Conservation (phyloP, 2,888 invertebrate species). For the Candidula unifasciata region DNA sequence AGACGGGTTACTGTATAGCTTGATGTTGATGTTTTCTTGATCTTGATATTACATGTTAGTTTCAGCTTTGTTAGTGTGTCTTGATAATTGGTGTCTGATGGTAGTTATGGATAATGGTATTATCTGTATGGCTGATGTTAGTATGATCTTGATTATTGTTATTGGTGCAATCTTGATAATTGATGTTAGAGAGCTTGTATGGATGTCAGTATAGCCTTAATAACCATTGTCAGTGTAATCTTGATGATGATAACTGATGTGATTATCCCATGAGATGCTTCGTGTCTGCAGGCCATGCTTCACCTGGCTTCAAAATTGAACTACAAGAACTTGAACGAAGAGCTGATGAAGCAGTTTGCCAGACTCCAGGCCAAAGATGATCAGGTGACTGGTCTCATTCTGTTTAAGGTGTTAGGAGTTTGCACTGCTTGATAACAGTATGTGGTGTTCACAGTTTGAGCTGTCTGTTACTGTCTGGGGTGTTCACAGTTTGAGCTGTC, state of each 20-base stretch:
- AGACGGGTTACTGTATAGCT: no score
- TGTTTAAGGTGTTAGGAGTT: no score
- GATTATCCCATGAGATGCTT: not conserved
- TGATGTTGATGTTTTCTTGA: not conserved
- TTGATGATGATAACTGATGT: not conserved
- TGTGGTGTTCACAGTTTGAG: no score
- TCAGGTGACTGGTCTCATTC: constrained; percentile 82
- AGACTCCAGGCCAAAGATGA: constrained; percentile 95
- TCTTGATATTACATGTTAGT: not conserved
- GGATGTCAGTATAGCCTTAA: no score
- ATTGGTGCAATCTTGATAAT: no score
- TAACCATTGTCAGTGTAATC: not conserved
- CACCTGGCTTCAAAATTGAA: constrained; percentile 96
- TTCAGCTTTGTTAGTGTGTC: no score
- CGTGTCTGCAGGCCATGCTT: constrained; percentile 86
- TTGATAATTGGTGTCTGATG: not conserved
- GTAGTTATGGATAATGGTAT: not conserved
- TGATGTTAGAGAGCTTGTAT: no score
- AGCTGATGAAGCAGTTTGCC: constrained; percentile 96
- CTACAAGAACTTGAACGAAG: constrained; percentile 97
- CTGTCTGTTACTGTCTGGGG: no score
- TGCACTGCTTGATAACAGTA: no score
- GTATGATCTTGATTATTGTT: not conserved
- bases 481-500: no score
- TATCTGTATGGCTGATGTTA: no score